Evolutionary conservation across 2,113 vertebrate species (phyloP), one percentile per base, ranked within the genome.

Genomic region (Amphilophus citrinellus): DNA sequence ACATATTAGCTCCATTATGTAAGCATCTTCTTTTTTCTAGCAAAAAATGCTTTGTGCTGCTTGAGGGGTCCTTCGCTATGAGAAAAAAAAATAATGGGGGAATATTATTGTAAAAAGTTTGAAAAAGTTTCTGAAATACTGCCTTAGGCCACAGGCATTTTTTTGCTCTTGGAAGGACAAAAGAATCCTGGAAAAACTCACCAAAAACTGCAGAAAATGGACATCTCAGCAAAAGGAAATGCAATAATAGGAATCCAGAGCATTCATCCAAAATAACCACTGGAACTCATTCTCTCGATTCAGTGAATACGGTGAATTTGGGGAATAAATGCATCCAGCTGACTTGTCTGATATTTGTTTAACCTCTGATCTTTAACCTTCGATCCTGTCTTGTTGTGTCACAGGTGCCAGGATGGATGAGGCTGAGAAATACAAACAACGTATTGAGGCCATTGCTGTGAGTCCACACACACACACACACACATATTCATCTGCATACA

Each of bases 401-500:
- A 61, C 90, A 96, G 96, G 91, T 91, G 88, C 78, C 79, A 90
- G 32, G 80, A 96, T 96, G 96, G 96, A 96, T 73, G 96, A 96
- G 89, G 83, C 93, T 2, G 95, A 96, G 86, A 95, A 95, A 86
- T 96, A 96, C 94, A 87, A 96, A 92, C 95, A 95, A 91, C 90
- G 96, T 81, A 88, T 96, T 77, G 93, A 96, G 87, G 96, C 94
- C 79, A 96, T 96, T 65, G 94, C 95, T 83, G 96, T 96, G 89
- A 94, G 96, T 94, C 17, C 6, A 71, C 42, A n/a, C 53, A 65
- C 27, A 59, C 39, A 68, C 80, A 35, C 35, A 35, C 35, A 35
- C 35, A 75, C 35, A 86, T 3, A 18, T 73, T 9, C 32, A n/a
- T 73, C 47, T 50, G 42, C n/a, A n/a, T 20, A 66, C 65, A 75